Evolutionary conservation across 37 sponge, comb jelly and placozoan species (phyloP).

Genomic region (Dysidea cf. avara): DNA sequence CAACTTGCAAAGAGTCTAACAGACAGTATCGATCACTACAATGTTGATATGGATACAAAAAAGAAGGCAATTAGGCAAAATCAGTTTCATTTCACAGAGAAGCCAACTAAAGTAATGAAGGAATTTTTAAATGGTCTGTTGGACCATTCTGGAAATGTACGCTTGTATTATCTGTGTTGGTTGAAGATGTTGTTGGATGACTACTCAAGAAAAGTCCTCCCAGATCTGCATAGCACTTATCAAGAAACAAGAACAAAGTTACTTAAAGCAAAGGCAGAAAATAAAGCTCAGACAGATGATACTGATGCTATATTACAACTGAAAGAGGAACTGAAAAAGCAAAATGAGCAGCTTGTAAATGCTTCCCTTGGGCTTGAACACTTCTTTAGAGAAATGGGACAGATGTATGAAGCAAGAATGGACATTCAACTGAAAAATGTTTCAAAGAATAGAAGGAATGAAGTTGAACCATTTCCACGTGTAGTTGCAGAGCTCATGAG

Average conservation of each 20-base stretch:
- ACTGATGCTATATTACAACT: too few species aligned
- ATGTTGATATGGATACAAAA: background rate
- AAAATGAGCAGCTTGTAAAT: slow-evolving; percentile 7
- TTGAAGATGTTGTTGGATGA: slow-evolving; percentile 18
- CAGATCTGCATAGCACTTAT: background rate
- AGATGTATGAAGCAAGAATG: slow-evolving; percentile 17
- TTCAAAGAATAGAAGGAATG: background rate
- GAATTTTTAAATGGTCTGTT: slow-evolving; percentile 1
- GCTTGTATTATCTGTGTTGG: slow-evolving; percentile 4
- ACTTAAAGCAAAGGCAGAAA: background rate
- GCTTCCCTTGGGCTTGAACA: slow-evolving; percentile 36
- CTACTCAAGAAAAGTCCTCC: background rate
- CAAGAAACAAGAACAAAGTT: background rate
- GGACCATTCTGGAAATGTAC: background rate
- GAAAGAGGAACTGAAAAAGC: background rate
- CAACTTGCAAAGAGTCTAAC: background rate
- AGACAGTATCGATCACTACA: background rate
- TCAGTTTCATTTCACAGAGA: background rate
- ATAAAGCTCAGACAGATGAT: background rate
- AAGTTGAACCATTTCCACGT: slow-evolving; percentile 2
- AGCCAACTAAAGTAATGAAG: slow-evolving; percentile 2
- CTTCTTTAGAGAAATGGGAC: slow-evolving; percentile 13
- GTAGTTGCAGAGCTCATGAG: slow-evolving; percentile 36
- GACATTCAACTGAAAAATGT: background rate
- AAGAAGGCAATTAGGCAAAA: background rate